Percentiles rank a stretch among this genome's conserved stretches.
Evolutionary conservation across 2,888 invertebrate species (phyloP).

Genomic region (Luperina nickerlii): DNA sequence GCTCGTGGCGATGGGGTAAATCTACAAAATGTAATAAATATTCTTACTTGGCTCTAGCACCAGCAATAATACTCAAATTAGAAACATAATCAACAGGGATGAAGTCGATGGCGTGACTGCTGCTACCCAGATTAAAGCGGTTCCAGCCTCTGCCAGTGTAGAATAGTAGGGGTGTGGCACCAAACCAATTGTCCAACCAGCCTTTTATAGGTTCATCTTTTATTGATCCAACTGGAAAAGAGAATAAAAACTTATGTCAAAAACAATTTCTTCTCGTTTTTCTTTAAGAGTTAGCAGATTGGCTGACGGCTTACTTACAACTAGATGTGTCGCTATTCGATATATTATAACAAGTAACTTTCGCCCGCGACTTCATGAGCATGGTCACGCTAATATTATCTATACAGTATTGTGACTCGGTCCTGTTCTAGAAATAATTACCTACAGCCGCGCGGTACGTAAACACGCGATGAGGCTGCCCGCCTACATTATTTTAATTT

Average conservation of each 20-base stretch:
- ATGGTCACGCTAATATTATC: background rate
- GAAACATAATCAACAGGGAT: conserved; percentile 96
- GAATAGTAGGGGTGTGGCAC: conserved; percentile 93
- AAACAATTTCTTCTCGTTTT: background rate
- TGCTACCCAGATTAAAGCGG: conserved; percentile 93
- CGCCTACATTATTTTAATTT: too few species aligned
- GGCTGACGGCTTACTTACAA: background rate
- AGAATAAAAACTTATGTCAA: background rate
- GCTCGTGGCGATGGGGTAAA: background rate
- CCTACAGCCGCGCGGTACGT: too few species aligned
- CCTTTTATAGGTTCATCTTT: conserved; percentile 93
- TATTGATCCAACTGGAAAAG: conserved; percentile 90
- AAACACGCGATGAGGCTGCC: too few species aligned
- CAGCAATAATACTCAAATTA: conserved; percentile 95
- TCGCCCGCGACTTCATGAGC: background rate
- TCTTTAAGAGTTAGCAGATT: background rate
- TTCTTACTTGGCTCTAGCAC: conserved; percentile 76
- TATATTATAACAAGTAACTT: background rate
- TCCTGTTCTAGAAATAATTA: too few species aligned
- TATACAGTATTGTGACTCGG: too few species aligned
- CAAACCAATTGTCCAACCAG: conserved; percentile 98
- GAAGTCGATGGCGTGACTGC: conserved; percentile 92
- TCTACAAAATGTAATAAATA: background rate
- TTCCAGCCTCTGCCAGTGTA: conserved; percentile 92
- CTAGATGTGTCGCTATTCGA: background rate